phyloP scores from a whole-genome alignment of 2,797 vertebrate species.

The Anniella stebbinsi region DNA sequence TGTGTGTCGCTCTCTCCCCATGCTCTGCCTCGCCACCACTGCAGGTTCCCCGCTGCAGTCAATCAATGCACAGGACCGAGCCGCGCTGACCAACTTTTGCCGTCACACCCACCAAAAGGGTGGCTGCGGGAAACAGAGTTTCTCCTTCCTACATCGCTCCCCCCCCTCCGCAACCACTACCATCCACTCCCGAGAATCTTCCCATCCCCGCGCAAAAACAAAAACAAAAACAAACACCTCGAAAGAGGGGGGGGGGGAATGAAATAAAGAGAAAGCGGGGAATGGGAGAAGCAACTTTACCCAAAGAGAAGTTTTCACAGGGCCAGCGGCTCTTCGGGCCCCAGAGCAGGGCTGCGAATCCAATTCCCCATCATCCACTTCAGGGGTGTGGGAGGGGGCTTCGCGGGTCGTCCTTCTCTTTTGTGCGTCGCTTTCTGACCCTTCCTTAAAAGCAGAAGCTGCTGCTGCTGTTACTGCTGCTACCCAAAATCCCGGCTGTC shows the following conservation, averaged over 20 bases:
- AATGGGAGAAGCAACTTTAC: constrained; percentile 75
- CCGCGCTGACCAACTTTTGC: neutral
- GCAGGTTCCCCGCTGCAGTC: neutral
- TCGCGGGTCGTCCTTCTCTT: constrained; percentile 64
- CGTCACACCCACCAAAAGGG: neutral
- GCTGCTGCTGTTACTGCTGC: neutral
- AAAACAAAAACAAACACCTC: too few relatives aligned
- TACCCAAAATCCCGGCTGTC: neutral
- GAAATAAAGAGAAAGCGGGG: neutral
- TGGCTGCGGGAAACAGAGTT: neutral
- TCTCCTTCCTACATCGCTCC: neutral
- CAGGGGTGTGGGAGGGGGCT: constrained; percentile 63
- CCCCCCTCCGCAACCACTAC: neutral
- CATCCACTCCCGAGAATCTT: too few relatives aligned
- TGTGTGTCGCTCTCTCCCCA: neutral
- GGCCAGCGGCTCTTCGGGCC: constrained; percentile 70
- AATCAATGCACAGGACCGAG: neutral
- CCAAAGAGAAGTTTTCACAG: constrained; percentile 78
- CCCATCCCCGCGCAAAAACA: too few relatives aligned
- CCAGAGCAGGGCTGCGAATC: constrained; percentile 61
- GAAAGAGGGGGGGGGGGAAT: too few relatives aligned
- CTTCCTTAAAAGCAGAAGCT: neutral
- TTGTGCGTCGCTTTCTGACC: constrained; percentile 48
- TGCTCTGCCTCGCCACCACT: neutral
- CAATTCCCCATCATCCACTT: constrained; percentile 78